phyloP scores from a whole-genome alignment of 2,888 invertebrate species.

The Andricus curvator region DNA sequence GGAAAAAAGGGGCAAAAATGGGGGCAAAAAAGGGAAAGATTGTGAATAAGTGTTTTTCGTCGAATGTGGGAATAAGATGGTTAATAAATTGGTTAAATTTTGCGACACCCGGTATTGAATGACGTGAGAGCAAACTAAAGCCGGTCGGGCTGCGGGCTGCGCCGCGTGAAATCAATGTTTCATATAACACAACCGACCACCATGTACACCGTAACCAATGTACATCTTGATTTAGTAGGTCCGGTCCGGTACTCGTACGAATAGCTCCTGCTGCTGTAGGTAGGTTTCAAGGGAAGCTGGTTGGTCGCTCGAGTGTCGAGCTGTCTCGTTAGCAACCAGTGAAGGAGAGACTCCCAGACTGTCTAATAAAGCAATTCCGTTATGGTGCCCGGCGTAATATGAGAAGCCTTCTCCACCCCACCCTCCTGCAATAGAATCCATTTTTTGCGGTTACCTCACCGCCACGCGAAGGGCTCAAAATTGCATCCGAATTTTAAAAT shows the following conservation, averaged over 20 bases:
- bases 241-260: conserved; percentile 58
- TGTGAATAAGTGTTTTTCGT: not conserved
- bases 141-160: conserved; percentile 61
- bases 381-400: conserved; percentile 74
- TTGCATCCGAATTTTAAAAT: not conserved
- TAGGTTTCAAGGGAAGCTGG: conserved; percentile 64
- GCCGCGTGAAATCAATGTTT: conserved; percentile 78
- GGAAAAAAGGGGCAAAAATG: too few species aligned
- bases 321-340: conserved; percentile 75
- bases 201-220: conserved; percentile 76
- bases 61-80: not conserved
- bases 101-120: conserved; percentile 63
- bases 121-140: conserved; percentile 62
- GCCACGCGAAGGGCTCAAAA: not conserved
- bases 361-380: conserved; percentile 77
- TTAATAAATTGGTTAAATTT: not conserved
- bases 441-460: conserved; percentile 66
- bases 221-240: conserved; percentile 78
- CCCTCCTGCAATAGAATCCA: conserved; percentile 67
- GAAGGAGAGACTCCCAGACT: conserved; percentile 56
- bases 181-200: conserved; percentile 74
- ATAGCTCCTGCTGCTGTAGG: conserved; percentile 25
- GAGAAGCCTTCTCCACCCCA: conserved; percentile 71
- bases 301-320: conserved; percentile 67
- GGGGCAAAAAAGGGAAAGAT: too few species aligned